phyloP scores from a whole-genome alignment of 1,140 invertebrate genomes.

The Procambarus clarkii region DNA sequence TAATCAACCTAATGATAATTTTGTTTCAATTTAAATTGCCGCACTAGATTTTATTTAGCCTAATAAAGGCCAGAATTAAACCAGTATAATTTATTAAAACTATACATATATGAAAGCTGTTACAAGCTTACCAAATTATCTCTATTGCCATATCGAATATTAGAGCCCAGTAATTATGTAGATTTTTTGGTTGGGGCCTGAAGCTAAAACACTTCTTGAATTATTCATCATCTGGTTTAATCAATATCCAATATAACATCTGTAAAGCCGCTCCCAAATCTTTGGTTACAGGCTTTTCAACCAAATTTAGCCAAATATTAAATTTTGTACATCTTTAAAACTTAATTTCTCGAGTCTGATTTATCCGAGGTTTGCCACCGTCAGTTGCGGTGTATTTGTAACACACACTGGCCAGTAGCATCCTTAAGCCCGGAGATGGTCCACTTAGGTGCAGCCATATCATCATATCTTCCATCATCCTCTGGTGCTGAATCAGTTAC shows the following conservation, averaged over 20 bases:
- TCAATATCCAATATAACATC: constrained; percentile 14
- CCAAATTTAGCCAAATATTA: constrained; percentile 4
- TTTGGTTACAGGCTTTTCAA: constrained; percentile 5
- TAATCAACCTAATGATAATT: not conserved
- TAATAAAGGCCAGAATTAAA: constrained; percentile 20
- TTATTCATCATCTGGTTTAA: constrained; percentile 2
- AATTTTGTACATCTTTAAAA: constrained; percentile 31
- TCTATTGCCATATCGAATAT: not conserved
- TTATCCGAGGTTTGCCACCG: constrained; percentile 48
- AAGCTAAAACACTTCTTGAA: constrained; percentile 4
- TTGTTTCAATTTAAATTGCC: not conserved
- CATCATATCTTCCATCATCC: constrained; percentile 65
- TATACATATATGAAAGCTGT: not conserved
- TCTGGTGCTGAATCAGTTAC: constrained; percentile 71
- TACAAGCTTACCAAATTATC: not conserved
- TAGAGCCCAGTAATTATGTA: not conserved
- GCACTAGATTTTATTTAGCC: not conserved
- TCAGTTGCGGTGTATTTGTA: constrained; percentile 71
- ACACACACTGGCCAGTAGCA: constrained; percentile 68
- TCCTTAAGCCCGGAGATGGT: constrained; percentile 71
- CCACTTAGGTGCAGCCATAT: constrained; percentile 64
- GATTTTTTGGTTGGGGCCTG: not conserved
- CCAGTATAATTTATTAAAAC: not conserved
- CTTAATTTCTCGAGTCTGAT: constrained; percentile 23
- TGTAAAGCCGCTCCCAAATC: constrained; percentile 7